Evolutionary conservation across 2,888 invertebrate species (phyloP).

Genomic region (Cynaeus angustus): DNA sequence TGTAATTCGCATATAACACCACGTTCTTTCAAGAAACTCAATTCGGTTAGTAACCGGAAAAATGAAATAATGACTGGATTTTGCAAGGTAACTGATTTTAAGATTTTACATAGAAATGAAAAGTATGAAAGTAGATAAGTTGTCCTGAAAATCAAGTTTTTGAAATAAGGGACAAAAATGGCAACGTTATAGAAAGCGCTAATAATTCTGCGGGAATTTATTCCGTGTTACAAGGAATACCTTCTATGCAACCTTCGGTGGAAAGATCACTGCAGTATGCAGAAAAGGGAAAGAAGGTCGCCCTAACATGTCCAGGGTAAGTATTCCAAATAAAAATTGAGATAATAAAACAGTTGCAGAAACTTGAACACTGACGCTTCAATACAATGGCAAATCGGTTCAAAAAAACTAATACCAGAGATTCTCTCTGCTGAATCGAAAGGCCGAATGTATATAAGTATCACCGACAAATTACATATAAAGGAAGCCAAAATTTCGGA

Average conservation of each 20-base stretch:
- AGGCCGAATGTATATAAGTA: conserved; percentile 75
- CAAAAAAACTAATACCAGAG: conserved; percentile 72
- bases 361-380: conserved; percentile 74
- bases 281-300: conserved; percentile 66
- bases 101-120: neutral
- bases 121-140: neutral
- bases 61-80: conserved; percentile 75
- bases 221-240: conserved; percentile 73
- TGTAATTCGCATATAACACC: conserved; percentile 76
- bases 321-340: conserved; percentile 20
- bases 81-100: conserved; percentile 63
- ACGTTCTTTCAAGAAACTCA: conserved; percentile 67
- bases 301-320: conserved; percentile 74
- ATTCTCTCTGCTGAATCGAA: conserved; percentile 72
- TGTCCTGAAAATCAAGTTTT: conserved; percentile 73
- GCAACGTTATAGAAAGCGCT: conserved; percentile 74
- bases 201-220: conserved; percentile 79
- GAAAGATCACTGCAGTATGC: conserved; percentile 70
- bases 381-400: conserved; percentile 75
- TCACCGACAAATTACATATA: conserved; percentile 76
- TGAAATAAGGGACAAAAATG: conserved; percentile 73
- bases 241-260: conserved; percentile 70
- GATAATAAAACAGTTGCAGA: conserved; percentile 64
- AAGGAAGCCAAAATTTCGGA: conserved; percentile 73
- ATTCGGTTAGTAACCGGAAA: conserved; percentile 69